Evolutionary conservation across 2,888 invertebrate species (phyloP).

Genomic region (Megalurothrips usitatus): DNA sequence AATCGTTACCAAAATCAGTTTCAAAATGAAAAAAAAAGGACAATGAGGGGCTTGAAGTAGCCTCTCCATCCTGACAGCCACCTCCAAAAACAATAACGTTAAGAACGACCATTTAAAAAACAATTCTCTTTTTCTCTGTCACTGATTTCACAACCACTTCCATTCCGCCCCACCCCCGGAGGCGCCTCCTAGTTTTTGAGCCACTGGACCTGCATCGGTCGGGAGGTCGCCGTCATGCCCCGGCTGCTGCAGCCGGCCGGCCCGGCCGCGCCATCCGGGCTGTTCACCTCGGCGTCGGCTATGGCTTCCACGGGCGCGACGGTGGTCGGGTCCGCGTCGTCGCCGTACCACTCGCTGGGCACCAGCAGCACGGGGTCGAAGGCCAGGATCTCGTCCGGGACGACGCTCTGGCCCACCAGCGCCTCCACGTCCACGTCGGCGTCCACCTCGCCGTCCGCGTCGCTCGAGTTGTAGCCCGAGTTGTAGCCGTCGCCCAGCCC

Average conservation of each 20-base stretch:
- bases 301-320: not conserved
- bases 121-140: not conserved
- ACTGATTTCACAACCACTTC: too few species aligned
- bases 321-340: not conserved
- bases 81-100: too few species aligned
- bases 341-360: constrained; percentile 2
- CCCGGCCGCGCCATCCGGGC: not conserved
- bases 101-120: too few species aligned
- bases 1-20: too few species aligned
- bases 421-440: constrained; percentile 14
- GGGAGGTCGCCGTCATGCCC: not conserved
- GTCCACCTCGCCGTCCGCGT: constrained; percentile 17
- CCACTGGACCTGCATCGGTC: not conserved
- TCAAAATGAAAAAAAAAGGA: too few species aligned
- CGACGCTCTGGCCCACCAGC: not conserved
- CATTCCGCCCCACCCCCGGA: too few species aligned
- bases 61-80: too few species aligned
- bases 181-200: not conserved
- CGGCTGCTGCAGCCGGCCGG: not conserved
- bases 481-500: constrained; percentile 16
- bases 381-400: constrained; percentile 7
- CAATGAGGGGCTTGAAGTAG: too few species aligned
- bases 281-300: not conserved
- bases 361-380: constrained; percentile 18
- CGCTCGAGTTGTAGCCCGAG: constrained; percentile 23